Evolutionary conservation across 2,797 vertebrate species (phyloP).

Genomic region (Gallirallus australis): DNA sequence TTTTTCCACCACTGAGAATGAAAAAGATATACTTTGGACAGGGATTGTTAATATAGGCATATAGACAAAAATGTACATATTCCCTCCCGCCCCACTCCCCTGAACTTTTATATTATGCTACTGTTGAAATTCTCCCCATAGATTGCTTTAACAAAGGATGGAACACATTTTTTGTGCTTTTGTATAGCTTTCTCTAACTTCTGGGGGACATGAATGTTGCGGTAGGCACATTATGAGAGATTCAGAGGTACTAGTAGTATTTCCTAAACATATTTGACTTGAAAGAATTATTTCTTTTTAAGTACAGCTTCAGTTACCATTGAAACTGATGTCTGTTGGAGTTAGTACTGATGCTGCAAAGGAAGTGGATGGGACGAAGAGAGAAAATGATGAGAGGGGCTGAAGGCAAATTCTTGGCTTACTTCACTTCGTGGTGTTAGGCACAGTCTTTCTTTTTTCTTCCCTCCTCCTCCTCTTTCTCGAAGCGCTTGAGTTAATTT

Average conservation of each 20-base stretch:
- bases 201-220: not conserved
- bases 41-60: not conserved
- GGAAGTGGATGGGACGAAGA: not conserved
- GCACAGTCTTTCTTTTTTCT: not conserved
- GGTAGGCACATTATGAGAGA: not conserved
- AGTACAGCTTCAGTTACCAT: not conserved
- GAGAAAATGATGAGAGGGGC: not conserved
- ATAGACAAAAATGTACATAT: not conserved
- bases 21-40: not conserved
- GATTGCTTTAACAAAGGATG: not conserved
- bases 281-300: not conserved
- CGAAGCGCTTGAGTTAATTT: not conserved
- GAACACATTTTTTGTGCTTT: not conserved
- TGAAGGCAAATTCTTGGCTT: not conserved
- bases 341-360: not conserved
- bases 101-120: not conserved
- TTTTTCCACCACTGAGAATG: not conserved
- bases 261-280: not conserved
- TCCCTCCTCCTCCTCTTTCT: not conserved
- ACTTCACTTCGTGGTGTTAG: not conserved
- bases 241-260: not conserved
- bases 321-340: not conserved
- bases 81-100: fast-evolving
- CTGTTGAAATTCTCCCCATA: not conserved
- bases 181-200: not conserved